These are phyloP conservation scores for Alfaro cultratus DNA, from an alignment of 2,797 vertebrate genomes.

Conservation along the genomic window DNA sequence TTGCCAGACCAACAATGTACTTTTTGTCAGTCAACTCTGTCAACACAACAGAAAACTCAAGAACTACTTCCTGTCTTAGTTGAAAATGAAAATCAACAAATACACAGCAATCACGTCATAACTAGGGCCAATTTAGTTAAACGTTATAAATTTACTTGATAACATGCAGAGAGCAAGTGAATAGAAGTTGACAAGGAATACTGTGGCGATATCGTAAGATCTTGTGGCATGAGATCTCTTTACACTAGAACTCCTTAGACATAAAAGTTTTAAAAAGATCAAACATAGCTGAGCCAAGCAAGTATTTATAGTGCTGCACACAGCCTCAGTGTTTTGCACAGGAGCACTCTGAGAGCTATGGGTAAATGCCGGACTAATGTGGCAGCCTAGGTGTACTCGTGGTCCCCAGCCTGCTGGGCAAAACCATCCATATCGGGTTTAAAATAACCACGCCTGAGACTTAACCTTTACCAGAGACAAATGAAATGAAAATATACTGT, in stretches of 20 bases:
- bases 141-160: neutral
- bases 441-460: conserved; percentile 88
- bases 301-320: conserved; percentile 27
- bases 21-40: neutral
- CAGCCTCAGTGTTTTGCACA: conserved; percentile 38
- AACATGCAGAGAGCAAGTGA: neutral
- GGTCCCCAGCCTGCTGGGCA: conserved; percentile 82
- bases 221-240: conserved; percentile 5
- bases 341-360: conserved; percentile 58
- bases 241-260: neutral
- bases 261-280: conserved; percentile 5
- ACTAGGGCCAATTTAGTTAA: neutral
- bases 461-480: conserved; percentile 88
- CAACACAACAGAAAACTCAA: neutral
- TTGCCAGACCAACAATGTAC: neutral
- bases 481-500: conserved; percentile 83
- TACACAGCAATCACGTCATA: neutral
- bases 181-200: neutral
- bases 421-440: conserved; percentile 86
- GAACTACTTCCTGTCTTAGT: neutral
- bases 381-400: conserved; percentile 71
- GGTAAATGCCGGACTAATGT: conserved; percentile 77
- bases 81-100: neutral
- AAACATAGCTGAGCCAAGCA: conserved; percentile 15
- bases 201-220: neutral